Evolutionary conservation across 2,888 invertebrate species (phyloP).

Genomic region (Allacma fusca): DNA sequence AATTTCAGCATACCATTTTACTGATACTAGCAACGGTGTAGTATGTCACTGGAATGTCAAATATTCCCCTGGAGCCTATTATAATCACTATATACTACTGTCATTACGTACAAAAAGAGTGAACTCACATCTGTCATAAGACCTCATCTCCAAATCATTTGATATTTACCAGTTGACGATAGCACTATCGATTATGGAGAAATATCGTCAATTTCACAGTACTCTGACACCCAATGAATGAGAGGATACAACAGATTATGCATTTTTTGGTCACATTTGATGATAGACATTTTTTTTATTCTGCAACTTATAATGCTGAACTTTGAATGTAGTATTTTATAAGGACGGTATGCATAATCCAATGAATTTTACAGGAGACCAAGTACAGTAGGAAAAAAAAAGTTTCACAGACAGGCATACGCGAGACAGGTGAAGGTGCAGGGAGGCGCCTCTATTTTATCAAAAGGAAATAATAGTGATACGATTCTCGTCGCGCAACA

Average conservation of each 20-base stretch:
- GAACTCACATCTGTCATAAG: no score
- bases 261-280: not conserved
- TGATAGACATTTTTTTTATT: not conserved
- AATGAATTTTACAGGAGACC: not conserved
- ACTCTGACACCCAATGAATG: not conserved
- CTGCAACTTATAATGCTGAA: not conserved
- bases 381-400: not conserved
- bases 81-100: no score
- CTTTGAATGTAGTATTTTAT: not conserved
- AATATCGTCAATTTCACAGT: constrained; percentile 3
- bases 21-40: no score
- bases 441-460: constrained; percentile 27
- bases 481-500: constrained; percentile 27
- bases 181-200: not conserved
- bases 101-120: no score
- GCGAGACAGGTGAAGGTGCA: constrained; percentile 31
- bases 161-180: constrained; percentile 2
- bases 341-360: not conserved
- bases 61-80: no score
- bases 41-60: no score
- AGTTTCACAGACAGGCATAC: not conserved
- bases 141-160: no score
- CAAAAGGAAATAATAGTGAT: constrained; percentile 7
- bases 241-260: not conserved
- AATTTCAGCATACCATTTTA: no score